Base-by-base conservation (phyloP, 92 coral and sea anemone genomes). In the Plumapathes pennacea region DNA sequence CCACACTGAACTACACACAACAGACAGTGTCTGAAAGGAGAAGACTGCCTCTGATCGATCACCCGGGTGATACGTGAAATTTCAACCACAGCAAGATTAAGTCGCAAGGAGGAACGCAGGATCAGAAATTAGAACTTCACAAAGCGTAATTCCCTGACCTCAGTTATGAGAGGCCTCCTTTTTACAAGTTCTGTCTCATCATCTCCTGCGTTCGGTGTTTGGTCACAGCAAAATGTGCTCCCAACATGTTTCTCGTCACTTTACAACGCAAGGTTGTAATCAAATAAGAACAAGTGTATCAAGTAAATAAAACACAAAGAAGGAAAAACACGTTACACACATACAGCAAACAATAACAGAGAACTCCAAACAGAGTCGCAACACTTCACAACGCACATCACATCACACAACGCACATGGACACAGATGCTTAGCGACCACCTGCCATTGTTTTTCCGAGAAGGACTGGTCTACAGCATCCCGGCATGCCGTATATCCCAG, bases 241-340 rank as follows among this genome's bases (percentile, higher is more conserved):
- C 48, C 53, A 52, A 11, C 62, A 7, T 2, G 31, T 66, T 69
- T 80, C 80, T 85, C 86, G 73, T 85, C 92, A 85, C 74, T 47
- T 85, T 86, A 60, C 59, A 74, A 48, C 74, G 60, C 74, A 59
- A 47, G 40, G 73, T 44, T 32, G 41, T 56, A 86, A 85, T 85
- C 92, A 85, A 82, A 85, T 85, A 85, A 85, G 92, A 77, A 77
- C 92, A 85, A 85, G 92, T 80, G 92, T 80, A 80, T 85, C 90
- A 33, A 18, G 59, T 25, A 22, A 3, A 30, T 41, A 32, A 10
- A n/a, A 25, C 13, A 30, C 15, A 21, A 26, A 30, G 17, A 9
- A 45, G 33, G 5, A 59, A 55, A 57, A 3, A 6, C 52, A 30
- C 37, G 37, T 37, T 32, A 31, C 22, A 62, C 46, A 64, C 47